A percentile compares a stretch with the other conserved stretches of the same genome.
Evolutionary conservation across 2,113 vertebrate genomes (phyloP).

Genomic region (Tragelaphus strepsiceros): DNA sequence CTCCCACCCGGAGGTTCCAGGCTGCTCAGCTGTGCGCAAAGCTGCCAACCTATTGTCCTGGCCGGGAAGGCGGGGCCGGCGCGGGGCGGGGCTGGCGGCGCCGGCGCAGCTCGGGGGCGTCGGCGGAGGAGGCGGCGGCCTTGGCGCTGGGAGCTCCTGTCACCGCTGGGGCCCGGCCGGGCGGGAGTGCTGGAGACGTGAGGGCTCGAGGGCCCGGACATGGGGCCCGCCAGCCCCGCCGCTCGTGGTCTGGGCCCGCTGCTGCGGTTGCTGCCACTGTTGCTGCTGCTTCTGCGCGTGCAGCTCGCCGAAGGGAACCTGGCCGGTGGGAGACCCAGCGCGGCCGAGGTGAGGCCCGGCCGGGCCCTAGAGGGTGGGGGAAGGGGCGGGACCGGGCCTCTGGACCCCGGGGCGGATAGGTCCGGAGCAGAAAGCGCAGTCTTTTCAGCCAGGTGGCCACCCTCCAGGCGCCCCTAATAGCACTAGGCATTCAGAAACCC

Average conservation of each 20-base stretch:
- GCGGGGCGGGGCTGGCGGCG: slow-evolving; percentile 81
- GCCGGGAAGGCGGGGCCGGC: slow-evolving; percentile 80
- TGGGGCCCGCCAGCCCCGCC: slow-evolving; percentile 63
- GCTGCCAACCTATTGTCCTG: slow-evolving; percentile 80
- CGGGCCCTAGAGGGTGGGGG: slow-evolving; percentile 37
- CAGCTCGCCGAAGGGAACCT: slow-evolving; percentile 59
- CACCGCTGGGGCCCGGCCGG: slow-evolving; percentile 61
- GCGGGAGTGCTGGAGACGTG: slow-evolving; percentile 50
- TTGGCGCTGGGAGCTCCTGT: slow-evolving; percentile 67
- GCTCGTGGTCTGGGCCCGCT: slow-evolving; percentile 26
- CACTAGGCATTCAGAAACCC: background rate
- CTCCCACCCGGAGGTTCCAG: slow-evolving; percentile 77
- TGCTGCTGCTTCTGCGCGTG: slow-evolving; percentile 66
- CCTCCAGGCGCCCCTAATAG: background rate
- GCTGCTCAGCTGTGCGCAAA: slow-evolving; percentile 64
- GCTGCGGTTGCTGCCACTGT: slow-evolving; percentile 42
- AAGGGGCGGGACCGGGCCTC: slow-evolving; percentile 31
- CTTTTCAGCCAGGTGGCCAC: background rate
- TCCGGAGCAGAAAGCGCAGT: background rate
- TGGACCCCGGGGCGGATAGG: background rate
- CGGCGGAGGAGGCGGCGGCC: slow-evolving; percentile 33
- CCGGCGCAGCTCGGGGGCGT: slow-evolving; percentile 82
- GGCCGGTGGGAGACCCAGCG: slow-evolving; percentile 53
- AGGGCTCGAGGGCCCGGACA: slow-evolving; percentile 62
- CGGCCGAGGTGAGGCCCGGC: slow-evolving; percentile 67